Evolutionary conservation across 1,140 invertebrate species (phyloP).

Genomic region (Trachymyrmex cornetzi): DNA sequence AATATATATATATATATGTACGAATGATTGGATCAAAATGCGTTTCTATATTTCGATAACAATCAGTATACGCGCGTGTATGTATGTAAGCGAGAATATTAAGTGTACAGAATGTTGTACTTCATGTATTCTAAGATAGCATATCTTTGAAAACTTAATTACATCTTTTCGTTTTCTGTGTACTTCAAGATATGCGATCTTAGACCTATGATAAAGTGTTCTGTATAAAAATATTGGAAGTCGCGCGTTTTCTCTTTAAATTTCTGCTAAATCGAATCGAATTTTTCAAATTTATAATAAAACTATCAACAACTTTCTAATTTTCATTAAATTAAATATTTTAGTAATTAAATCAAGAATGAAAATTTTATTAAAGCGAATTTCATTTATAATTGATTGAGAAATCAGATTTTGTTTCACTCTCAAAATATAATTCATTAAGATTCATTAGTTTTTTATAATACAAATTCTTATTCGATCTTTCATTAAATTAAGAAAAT

Average conservation of each 20-base stretch:
- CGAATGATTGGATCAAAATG: background rate
- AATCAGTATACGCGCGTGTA: background rate
- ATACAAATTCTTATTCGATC: background rate
- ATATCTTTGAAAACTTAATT: constrained; percentile 8
- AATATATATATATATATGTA: background rate
- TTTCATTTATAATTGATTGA: background rate
- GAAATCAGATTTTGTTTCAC: background rate
- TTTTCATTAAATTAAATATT: constrained; percentile 4
- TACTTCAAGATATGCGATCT: constrained; percentile 24
- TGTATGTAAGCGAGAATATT: background rate
- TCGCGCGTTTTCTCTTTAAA: constrained; percentile 18
- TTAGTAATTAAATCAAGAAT: background rate
- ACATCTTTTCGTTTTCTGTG: background rate
- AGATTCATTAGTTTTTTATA: background rate
- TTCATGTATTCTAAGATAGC: constrained; percentile 14
- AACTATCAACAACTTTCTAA: background rate
- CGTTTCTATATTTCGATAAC: constrained; percentile 1
- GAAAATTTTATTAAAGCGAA: background rate
- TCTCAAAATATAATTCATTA: background rate
- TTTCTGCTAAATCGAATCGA: constrained; percentile 5
- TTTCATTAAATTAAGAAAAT: background rate
- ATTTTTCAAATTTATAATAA: background rate
- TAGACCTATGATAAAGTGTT: background rate
- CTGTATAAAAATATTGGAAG: background rate
- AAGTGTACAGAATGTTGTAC: background rate